Percentiles rank a stretch among this genome's conserved stretches.
These are phyloP conservation scores for Petrosia ficiformis DNA, from an alignment of 37 sponge, comb jelly and placozoan genomes.

Conservation along the genomic window DNA sequence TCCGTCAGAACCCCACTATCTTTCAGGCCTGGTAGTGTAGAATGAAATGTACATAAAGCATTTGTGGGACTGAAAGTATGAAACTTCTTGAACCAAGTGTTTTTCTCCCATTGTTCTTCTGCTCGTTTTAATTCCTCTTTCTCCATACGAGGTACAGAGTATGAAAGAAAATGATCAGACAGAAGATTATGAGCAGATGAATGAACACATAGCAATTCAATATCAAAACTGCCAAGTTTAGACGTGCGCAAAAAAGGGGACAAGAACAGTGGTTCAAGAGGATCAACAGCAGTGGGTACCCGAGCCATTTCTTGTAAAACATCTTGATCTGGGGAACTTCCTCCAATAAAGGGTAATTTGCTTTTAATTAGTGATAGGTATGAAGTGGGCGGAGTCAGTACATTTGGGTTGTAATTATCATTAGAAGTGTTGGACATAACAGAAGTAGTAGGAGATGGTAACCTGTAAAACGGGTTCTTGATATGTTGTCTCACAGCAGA, in stretches of 20 bases:
- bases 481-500: constrained; percentile 24
- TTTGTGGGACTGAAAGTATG: constrained; percentile 17
- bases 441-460: constrained; percentile 15
- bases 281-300: constrained; percentile 1
- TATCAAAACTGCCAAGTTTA: neutral
- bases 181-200: neutral
- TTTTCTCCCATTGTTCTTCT: constrained; percentile 18
- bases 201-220: constrained; percentile 39
- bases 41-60: constrained; percentile 17
- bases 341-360: constrained; percentile 21
- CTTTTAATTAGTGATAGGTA: constrained; percentile 25
- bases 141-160: constrained; percentile 33
- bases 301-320: neutral
- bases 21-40: constrained; percentile 50
- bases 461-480: constrained; percentile 24
- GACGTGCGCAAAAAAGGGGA: constrained; percentile 7
- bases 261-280: neutral
- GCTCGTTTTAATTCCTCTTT: constrained; percentile 8
- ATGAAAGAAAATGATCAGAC: constrained; percentile 10
- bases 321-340: neutral
- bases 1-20: constrained; percentile 24
- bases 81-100: constrained; percentile 49
- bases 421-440: neutral
- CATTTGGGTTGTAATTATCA: neutral
- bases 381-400: neutral